These are phyloP conservation scores for Cossypha heuglini DNA, from an alignment of 2,797 vertebrate species.

Conservation along the genomic window DNA sequence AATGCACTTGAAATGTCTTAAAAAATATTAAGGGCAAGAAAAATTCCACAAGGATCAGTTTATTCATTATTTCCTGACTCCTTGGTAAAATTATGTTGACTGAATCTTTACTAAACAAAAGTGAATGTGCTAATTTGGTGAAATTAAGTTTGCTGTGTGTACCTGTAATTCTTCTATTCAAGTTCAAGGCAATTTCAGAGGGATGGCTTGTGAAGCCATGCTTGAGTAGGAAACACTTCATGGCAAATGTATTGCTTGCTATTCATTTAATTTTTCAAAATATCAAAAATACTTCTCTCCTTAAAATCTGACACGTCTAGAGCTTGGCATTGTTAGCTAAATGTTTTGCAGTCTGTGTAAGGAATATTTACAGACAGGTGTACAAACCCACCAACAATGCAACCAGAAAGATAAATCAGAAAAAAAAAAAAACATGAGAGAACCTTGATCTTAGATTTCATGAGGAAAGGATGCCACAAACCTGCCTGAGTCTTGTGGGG, in stretches of 20 bases:
- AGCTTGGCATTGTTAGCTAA: neutral
- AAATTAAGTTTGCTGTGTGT: neutral
- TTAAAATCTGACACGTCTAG: neutral
- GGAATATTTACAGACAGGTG: neutral
- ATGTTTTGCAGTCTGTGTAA: neutral
- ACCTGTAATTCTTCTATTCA: neutral
- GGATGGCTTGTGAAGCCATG: neutral
- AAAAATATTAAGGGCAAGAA: neutral
- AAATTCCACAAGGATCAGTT: neutral
- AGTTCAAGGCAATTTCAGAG: neutral
- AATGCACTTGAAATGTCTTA: neutral
- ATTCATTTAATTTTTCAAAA: neutral
- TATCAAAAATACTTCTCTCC: neutral
- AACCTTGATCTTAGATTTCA: neutral
- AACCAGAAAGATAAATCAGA: neutral
- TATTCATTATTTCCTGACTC: neutral
- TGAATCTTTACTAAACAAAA: neutral
- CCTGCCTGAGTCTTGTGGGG: neutral
- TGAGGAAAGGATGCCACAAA: neutral
- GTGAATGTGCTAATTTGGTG: neutral
- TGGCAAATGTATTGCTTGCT: neutral
- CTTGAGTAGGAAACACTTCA: neutral
- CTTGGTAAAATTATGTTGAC: neutral
- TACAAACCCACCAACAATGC: neutral
- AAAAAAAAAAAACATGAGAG: neutral